Evolutionary conservation across 2,888 invertebrate species (phyloP).

Genomic region (Parnassius smintheus): DNA sequence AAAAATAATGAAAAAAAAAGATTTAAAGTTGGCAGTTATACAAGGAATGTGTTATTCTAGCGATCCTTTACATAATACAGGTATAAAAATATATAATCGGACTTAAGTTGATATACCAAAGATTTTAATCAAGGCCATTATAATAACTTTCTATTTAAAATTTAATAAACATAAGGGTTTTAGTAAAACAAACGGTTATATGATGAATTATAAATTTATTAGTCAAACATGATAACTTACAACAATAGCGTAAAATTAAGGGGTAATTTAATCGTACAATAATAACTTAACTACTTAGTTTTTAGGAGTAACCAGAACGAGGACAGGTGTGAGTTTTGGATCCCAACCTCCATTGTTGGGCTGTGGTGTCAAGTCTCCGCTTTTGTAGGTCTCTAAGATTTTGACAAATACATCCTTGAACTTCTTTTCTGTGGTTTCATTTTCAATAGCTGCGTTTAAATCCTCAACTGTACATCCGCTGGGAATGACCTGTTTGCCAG

Average conservation of each 20-base stretch:
- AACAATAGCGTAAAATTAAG: constrained; percentile 12
- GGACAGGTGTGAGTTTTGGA: constrained; percentile 56
- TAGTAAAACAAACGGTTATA: not conserved
- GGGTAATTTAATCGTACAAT: constrained; percentile 17
- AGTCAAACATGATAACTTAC: constrained; percentile 19
- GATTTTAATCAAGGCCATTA: too few relatives aligned
- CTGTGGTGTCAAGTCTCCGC: constrained; percentile 58
- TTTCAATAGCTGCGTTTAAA: constrained; percentile 49
- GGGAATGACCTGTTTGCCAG: constrained; percentile 63
- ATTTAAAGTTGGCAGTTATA: too few relatives aligned
- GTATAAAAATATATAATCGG: too few relatives aligned
- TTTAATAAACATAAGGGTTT: too few relatives aligned
- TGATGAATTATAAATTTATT: constrained; percentile 11
- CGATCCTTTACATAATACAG: too few relatives aligned
- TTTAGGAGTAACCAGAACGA: constrained; percentile 60
- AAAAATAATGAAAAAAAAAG: too few relatives aligned
- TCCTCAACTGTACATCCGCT: constrained; percentile 50
- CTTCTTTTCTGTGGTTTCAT: constrained; percentile 47
- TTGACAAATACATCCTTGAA: constrained; percentile 57
- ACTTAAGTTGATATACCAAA: too few relatives aligned
- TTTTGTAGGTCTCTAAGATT: constrained; percentile 58
- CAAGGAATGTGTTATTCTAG: too few relatives aligned
- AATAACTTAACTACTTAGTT: constrained; percentile 35
- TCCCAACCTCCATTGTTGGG: constrained; percentile 62
- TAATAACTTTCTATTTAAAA: too few relatives aligned